Base-by-base conservation (phyloP, 30 jellyfish, hydroid and myxozoan genomes). In the Hydractinia symbiolongicarpus region DNA sequence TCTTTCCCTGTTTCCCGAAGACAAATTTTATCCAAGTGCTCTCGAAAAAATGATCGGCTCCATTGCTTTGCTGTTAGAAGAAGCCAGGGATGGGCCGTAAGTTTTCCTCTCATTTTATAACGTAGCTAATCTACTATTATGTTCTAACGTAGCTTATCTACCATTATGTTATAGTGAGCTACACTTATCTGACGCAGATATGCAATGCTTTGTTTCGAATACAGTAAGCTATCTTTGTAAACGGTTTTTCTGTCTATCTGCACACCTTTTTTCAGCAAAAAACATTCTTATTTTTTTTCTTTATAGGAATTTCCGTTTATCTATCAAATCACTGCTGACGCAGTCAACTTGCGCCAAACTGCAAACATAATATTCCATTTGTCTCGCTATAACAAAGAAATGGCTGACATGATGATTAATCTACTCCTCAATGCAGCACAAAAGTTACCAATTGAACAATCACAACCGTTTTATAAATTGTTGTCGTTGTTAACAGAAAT, bases 11-110 rank as follows among this genome's bases (percentile, higher is more conserved):
- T 86, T 86, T 57, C 96, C 93, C 0, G 98, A 91, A 55, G 98
- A 91, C 53, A 84, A 91, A 13, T 91, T 88, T 86, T 86, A 91
- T 79, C 98, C 98, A 17, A 86, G 91, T 91, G 96, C 96, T 6
- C 83, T 91, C 44, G 98, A 91, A 67, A 91, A 91, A 69, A 86
- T 91, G 96, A 86, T 91, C 8, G 93, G 96, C 54, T 82, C 96
- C 16, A 78, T 91, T 6, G 96, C 98, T 21, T 86, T 86, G 4
- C 83, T 91, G 15, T 77, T 91, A 51, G 98, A 91, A 60, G 95
- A 81, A 76, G 82, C 96, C 5, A 82, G 98, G 71, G 96, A 91
- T 50, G 96, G 86, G 40, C 72, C 88, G 98, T 91, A 82, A 21
- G 86, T 56, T 50, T 5, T 11, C 44, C 44, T 30, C 44, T 30